phyloP scores from a whole-genome alignment of 2,113 vertebrate genomes.

The Cervus canadensis region DNA sequence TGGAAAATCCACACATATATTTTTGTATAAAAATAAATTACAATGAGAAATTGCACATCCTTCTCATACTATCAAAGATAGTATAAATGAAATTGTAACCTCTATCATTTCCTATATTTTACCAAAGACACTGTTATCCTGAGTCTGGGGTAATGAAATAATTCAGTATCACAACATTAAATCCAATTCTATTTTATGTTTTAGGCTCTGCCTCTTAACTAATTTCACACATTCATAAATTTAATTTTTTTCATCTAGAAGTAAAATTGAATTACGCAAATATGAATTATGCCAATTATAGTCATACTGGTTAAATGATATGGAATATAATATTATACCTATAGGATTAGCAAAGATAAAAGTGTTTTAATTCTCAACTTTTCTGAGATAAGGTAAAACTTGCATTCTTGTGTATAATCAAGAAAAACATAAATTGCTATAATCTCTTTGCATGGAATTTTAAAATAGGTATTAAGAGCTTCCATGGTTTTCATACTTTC shows the following conservation, averaged over 20 bases:
- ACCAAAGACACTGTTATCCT: not conserved
- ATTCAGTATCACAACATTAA: not conserved
- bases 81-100: not conserved
- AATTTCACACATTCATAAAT: not conserved
- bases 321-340: not conserved
- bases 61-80: not conserved
- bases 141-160: not conserved
- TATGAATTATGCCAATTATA: not conserved
- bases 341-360: not conserved
- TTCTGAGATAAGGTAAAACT: not conserved
- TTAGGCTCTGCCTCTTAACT: not conserved
- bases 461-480: not conserved
- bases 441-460: not conserved
- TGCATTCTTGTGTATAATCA: not conserved
- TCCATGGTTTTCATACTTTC: not conserved
- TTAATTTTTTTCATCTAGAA: not conserved
- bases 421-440: not conserved
- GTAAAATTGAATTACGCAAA: not conserved
- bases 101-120: not conserved
- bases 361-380: not conserved
- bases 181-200: not conserved
- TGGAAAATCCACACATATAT: not conserved
- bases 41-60: not conserved
- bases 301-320: not conserved
- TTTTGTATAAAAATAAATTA: constrained; percentile 5